Percentiles rank a stretch among this genome's conserved stretches.
These are phyloP conservation scores for Falco peregrinus DNA, from an alignment of 2,797 vertebrate species.

Conservation along the genomic window DNA sequence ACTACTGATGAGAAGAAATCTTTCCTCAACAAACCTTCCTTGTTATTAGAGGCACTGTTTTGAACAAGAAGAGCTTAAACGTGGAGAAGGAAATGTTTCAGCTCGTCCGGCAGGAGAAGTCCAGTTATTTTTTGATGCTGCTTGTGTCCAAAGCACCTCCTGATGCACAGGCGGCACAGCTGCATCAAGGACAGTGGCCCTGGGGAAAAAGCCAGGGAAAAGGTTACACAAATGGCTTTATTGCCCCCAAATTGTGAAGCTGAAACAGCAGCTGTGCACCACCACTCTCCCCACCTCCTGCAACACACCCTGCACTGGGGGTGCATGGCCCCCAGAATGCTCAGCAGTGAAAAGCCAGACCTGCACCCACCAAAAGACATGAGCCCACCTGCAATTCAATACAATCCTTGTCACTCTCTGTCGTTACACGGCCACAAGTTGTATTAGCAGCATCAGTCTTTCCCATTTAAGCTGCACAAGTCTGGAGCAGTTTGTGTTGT, in stretches of 20 bases:
- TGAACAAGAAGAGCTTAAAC: conserved; percentile 39
- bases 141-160: conserved; percentile 80
- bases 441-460: not conserved
- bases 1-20: not conserved
- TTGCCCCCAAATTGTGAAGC: not conserved
- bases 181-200: conserved; percentile 82
- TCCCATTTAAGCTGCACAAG: not conserved
- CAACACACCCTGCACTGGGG: not conserved
- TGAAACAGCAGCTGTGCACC: not conserved
- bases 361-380: not conserved
- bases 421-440: not conserved
- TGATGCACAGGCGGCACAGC: conserved; percentile 84
- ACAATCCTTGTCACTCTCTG: not conserved
- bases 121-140: conserved; percentile 76
- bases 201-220: conserved; percentile 63
- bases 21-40: conserved; percentile 24
- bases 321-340: rapidly evolving
- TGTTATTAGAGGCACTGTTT: not conserved
- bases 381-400: not conserved
- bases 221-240: not conserved
- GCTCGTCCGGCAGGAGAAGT: conserved; percentile 79
- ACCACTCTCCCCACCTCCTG: not conserved
- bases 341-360: not conserved
- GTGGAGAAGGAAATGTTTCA: conserved; percentile 82
- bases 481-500: not conserved